Evolutionary conservation across 2,113 vertebrate species (phyloP), one percentile per base, ranked within the genome.

Genomic region (Plecotus auritus): DNA sequence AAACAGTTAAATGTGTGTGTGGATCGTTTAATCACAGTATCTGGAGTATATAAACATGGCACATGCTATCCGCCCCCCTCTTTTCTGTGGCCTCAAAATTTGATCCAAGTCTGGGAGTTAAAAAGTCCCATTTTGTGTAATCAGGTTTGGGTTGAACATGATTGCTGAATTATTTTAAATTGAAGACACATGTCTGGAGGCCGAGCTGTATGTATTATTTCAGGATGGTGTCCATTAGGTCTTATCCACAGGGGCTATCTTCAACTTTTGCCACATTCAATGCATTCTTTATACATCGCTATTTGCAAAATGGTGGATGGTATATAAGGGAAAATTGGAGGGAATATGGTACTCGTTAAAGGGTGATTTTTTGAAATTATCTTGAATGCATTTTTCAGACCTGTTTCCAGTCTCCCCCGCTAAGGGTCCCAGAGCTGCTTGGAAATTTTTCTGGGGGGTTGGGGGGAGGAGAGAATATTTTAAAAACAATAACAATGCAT

Each of bases 151-250:
- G 98, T 98, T 98, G 98, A 98, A 99, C 98, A 98, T 98, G 98
- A 99, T 99, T 99, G 98, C 99, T 98, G 98, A 99, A 98, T 99
- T 98, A 99, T 98, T 98, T 97, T 98, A 98, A 99, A 99, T 99
- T 98, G 98, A 99, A 99, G 98, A 98, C 99, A 99, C 97, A 98
- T 99, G 98, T 98, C 97, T 98, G 95, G 95, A 98, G 97, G 97
- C 97, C 98, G 98, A 96, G 95, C 97, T 97, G 73, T 98, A 96
- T 95, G 97, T 98, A 99, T 99, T 98, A 98, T 98, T 99, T 97
- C 98, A 98, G 98, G 98, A 98, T 98, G 98, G 98, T 98, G 98
- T 99, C 98, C 98, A 98, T 99, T 98, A 98, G 97, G 97, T 97
- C 97, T 97, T 98, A 98, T 98, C 98, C 98, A 98, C 98, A 98